These are phyloP conservation scores for Agapostemon virescens DNA, from an alignment of 2,888 invertebrate genomes.

Conservation along the genomic window DNA sequence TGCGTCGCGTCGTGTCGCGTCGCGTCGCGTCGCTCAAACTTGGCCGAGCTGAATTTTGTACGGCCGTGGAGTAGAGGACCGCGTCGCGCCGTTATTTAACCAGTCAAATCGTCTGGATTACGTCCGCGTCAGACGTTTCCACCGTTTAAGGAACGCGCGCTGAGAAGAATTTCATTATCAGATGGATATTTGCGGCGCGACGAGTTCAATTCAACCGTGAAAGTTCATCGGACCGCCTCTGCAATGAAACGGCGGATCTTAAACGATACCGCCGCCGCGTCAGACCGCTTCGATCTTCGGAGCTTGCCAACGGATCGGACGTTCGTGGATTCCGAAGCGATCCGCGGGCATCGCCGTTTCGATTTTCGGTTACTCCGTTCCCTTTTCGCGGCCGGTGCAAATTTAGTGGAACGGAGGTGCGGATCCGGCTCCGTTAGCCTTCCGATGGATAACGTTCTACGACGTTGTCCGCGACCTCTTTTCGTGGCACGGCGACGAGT, in stretches of 20 bases:
- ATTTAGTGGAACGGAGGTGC: background rate
- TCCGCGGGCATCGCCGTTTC: background rate
- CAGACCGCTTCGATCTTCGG: background rate
- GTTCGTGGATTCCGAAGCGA: background rate
- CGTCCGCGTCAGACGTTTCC: slow-evolving; percentile 34
- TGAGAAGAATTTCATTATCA: slow-evolving; percentile 46
- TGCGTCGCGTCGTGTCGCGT: too few species aligned
- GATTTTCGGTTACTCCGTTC: background rate
- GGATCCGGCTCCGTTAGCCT: background rate
- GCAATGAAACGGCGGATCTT: slow-evolving; percentile 22
- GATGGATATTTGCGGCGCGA: slow-evolving; percentile 52
- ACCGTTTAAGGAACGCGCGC: slow-evolving; percentile 21
- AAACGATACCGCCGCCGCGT: background rate
- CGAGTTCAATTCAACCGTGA: slow-evolving; percentile 43
- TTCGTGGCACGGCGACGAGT: background rate
- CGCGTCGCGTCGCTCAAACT: slow-evolving; percentile 5
- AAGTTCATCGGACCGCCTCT: slow-evolving; percentile 45
- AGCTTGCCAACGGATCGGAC: background rate
- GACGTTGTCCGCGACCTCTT: background rate
- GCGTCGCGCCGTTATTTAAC: slow-evolving; percentile 34
- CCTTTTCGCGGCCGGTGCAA: background rate
- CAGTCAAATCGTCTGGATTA: slow-evolving; percentile 39
- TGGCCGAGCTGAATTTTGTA: slow-evolving; percentile 26
- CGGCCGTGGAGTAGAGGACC: slow-evolving; percentile 25
- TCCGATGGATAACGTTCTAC: background rate